These are phyloP conservation scores for Oncorhynchus keta DNA, from an alignment of 2,113 vertebrate genomes.

Conservation along the genomic window DNA sequence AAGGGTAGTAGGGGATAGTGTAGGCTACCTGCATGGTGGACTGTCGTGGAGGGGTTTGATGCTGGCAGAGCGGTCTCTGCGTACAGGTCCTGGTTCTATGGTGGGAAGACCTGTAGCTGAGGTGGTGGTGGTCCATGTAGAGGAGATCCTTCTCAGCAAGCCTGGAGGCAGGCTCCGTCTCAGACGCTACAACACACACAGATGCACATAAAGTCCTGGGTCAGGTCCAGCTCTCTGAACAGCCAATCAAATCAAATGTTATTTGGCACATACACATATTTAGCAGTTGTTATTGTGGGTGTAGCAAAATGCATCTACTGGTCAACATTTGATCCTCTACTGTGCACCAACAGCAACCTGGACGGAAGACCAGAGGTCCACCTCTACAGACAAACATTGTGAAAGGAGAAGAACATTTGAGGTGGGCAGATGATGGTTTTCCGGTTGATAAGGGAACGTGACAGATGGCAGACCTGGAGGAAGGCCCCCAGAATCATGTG, in stretches of 20 bases:
- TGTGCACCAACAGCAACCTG: background rate
- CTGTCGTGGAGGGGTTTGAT: conserved; percentile 85
- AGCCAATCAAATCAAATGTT: no score
- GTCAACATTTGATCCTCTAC: background rate
- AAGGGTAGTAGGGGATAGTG: background rate
- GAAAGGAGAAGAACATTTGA: background rate
- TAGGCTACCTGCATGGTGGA: conserved; percentile 79
- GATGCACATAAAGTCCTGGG: background rate
- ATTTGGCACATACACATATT: no score
- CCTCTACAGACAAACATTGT: background rate
- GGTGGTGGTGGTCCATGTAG: conserved; percentile 98
- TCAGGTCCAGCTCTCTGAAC: background rate
- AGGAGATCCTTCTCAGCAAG: conserved; percentile 88
- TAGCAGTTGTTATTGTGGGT: no score
- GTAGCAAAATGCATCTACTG: background rate
- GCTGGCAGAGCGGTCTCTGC: conserved; percentile 89
- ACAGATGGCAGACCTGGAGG: background rate
- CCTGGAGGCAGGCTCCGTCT: conserved; percentile 90
- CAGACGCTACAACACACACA: conserved; percentile 77
- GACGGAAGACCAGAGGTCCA: background rate
- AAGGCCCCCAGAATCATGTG: background rate
- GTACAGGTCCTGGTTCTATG: conserved; percentile 89
- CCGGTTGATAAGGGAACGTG: background rate
- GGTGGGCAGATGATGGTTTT: background rate
- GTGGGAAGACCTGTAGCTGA: conserved; percentile 96